These are phyloP conservation scores for Drosophila mauritiana DNA, from an alignment of 1,140 invertebrate species.

Conservation along the genomic window DNA sequence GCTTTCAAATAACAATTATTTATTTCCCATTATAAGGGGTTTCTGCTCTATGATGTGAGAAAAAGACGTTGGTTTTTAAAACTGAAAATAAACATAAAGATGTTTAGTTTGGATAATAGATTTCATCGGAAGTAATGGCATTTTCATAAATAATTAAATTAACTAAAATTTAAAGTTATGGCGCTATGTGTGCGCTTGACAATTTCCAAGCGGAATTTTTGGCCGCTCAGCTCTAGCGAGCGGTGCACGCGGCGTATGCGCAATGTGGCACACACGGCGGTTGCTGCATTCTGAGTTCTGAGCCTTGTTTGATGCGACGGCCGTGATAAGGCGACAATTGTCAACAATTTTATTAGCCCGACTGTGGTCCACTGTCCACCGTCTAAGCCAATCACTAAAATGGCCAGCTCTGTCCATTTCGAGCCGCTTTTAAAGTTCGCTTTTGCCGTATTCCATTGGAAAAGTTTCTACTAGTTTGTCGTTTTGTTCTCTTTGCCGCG, in stretches of 20 bases:
- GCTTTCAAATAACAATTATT: not conserved
- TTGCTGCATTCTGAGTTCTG: constrained; percentile 60
- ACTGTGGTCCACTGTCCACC: constrained; percentile 12
- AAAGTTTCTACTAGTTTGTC: constrained; percentile 40
- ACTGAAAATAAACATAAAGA: too few relatives aligned
- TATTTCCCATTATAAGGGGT: not conserved
- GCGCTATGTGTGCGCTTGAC: constrained; percentile 63
- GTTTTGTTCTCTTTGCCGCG: constrained; percentile 64
- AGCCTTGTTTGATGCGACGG: constrained; percentile 65
- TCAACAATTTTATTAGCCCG: constrained; percentile 77
- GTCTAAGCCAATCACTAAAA: constrained; percentile 72
- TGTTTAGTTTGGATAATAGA: too few relatives aligned
- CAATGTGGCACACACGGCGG: constrained; percentile 25
- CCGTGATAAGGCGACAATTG: constrained; percentile 80
- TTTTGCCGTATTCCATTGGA: constrained; percentile 64
- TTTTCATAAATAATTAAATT: constrained; percentile 78
- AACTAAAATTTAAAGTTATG: constrained; percentile 82
- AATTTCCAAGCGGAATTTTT: constrained; percentile 42
- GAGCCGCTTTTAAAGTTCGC: constrained; percentile 70
- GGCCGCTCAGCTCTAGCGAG: constrained; percentile 8
- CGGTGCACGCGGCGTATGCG: constrained; percentile 47
- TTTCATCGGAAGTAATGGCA: too few relatives aligned
- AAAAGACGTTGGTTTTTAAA: not conserved
- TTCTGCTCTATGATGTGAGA: not conserved
- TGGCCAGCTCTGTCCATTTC: constrained; percentile 65